Conservation (phyloP, 2,113 vertebrate species). For the Panthera uncia region DNA sequence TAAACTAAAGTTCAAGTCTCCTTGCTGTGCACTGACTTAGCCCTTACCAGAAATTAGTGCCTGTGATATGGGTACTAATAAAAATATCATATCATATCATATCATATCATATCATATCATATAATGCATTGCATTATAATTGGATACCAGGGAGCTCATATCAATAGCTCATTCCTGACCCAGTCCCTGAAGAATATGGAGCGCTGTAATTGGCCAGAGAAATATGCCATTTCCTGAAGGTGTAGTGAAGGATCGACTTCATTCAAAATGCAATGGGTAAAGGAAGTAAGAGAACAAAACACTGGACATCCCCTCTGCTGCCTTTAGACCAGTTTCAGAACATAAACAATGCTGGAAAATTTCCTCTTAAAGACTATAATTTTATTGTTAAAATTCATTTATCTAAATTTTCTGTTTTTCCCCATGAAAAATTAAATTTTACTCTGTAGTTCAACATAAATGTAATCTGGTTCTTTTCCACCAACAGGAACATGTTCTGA, state of each 20-base stretch:
- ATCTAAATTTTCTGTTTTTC: neutral
- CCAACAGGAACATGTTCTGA: conserved; percentile 1
- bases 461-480: neutral
- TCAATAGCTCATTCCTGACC: neutral
- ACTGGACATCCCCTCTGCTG: neutral
- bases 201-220: neutral
- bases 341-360: neutral
- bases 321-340: neutral
- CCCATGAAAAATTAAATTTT: conserved; percentile 16
- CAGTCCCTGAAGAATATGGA: neutral
- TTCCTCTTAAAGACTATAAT: neutral
- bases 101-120: no score
- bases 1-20: neutral
- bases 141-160: neutral
- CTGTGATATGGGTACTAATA: neutral
- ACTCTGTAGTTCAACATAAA: neutral
- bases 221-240: neutral
- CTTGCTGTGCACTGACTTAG: neutral
- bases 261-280: neutral
- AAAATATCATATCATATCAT: no score
- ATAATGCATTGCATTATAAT: neutral
- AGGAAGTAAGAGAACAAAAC: neutral
- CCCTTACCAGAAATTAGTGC: neutral
- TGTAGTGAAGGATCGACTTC: neutral
- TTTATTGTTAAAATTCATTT: conserved; percentile 16